Evolutionary conservation across 1,140 invertebrate genomes (phyloP), one percentile per base, ranked within the genome.

Genomic region (Diorhabda elongata): DNA sequence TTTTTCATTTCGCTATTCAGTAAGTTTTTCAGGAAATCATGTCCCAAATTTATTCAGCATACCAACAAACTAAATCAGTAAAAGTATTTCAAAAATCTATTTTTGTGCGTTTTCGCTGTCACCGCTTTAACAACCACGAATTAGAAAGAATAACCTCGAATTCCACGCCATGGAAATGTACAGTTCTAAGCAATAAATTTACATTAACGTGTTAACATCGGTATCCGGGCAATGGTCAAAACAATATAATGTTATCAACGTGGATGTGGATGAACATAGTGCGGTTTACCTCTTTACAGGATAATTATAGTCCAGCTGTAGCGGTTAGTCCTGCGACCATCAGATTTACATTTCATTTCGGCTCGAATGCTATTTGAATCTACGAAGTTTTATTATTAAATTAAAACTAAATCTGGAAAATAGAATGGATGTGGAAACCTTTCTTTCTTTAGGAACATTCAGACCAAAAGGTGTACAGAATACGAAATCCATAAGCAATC

Each of bases 301-400:
- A 62, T 62, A 62, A 62, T 62, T 62, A 62, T 62, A 62, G 9
- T 62, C 61, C 61, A 62, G 61, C 61, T 62, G 61, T 62, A 44
- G 44, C 44, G 61, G 61, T 62, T 44, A 62, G 61, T 62, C 44
- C 44, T 44, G 6, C 42, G 44, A 44, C 4, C 44, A 62, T 62
- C 61, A 42, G 42, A 11, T 44, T 47, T 62, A 44, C 61, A 44
- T 62, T 44, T 44, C 61, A 44, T 44, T 7, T 62, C 11, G 61
- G 26, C 26, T 26, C 26, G 26, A 26, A 26, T 26, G 26, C 26
- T 26, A 26, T 26, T 26, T 26, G 26, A 26, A 26, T 26, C 26
- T 26, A 26, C 26, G 26, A 2, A 26, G 26, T 26, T 26, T 26
- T 26, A 26, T 26, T 26, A 26, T 26, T 26, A 26, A 26, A 26